Evolutionary conservation across 1,140 invertebrate species (phyloP), one percentile per base, ranked within the genome.

Genomic region (Drosophila mayri): DNA sequence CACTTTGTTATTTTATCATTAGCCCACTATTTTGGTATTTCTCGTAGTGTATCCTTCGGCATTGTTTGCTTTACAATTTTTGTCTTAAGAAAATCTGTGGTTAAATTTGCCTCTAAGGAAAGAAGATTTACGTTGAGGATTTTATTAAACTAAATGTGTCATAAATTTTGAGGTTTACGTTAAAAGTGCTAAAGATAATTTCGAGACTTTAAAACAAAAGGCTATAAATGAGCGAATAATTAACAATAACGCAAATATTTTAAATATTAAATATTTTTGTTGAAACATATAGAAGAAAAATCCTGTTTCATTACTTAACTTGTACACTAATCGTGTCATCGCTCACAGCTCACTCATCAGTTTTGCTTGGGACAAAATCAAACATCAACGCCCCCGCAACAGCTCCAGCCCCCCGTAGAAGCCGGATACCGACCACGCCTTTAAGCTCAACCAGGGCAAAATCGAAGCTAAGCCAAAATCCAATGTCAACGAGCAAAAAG

Each of bases 401-500:
- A 11, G 38, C 25, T 9, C 10, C 12, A 35, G 41, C 50, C 67
- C 28, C 35, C 32, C 41, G 25, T 41, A 10, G 9, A 47, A 47
- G 22, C 25, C 16, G 25, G 25, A 16, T 40, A 54, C 14, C 46
- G 52, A 32, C 61, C 73, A 76, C 73, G 74, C 62, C 66, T 80
- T 86, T 38, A 65, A 86, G 55, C 60, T 86, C 84, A 88, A 74
- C 86, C 65, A 44, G 28, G 30, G 49, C 30, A 57, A 77, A 77
- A 77, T 77, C 47, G 67, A 61, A 59, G 38, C 67, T 76, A 76
- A 55, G 58, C 43, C 61, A 64, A 82, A 80, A 75, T 78, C 44
- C 47, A 78, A 78, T 78, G 74, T 78, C 76, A 79, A 78, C 76
- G 70, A 64, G 65, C 57, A 77, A 62, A 81, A 81, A 84, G 66